A percentile compares a stretch with the other conserved stretches of the same genome.
Evolutionary conservation across 1,140 invertebrate species (phyloP).

Genomic region (Rhagoletis pomonella): DNA sequence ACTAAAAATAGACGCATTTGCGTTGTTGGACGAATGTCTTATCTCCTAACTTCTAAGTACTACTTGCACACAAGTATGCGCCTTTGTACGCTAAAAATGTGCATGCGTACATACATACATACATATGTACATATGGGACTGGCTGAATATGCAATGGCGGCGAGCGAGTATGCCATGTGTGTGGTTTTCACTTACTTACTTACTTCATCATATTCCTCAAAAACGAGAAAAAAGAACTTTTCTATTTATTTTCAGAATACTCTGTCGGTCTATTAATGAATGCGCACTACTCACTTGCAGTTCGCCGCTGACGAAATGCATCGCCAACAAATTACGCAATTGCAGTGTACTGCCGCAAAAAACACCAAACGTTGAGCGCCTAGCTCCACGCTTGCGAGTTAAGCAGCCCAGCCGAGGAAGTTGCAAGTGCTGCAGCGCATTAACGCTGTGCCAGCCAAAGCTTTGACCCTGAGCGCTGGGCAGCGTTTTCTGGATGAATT

Average conservation of each 20-base stretch:
- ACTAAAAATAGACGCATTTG: conserved; percentile 28
- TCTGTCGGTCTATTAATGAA: background rate
- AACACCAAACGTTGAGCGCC: background rate
- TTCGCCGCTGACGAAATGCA: background rate
- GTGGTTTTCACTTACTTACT: background rate
- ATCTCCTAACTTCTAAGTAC: conserved; percentile 48
- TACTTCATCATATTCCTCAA: background rate
- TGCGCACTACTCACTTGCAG: background rate
- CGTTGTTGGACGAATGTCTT: background rate
- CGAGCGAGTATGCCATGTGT: background rate
- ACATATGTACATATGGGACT: background rate
- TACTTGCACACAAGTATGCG: background rate
- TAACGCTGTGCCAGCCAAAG: conserved; percentile 7
- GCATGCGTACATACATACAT: background rate
- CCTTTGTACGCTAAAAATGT: background rate
- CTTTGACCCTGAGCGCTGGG: conserved; percentile 34
- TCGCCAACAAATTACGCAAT: conserved; percentile 28
- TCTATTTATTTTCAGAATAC: conserved; percentile 20
- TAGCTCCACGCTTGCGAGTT: background rate
- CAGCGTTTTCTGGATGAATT: conserved; percentile 22
- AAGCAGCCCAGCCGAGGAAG: background rate
- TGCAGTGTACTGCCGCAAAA: background rate
- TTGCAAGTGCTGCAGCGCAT: background rate
- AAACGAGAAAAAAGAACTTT: background rate
- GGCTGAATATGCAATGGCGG: background rate